phyloP scores from a whole-genome alignment of 2,113 vertebrate species.

The Tenebrosternarchus preto region DNA sequence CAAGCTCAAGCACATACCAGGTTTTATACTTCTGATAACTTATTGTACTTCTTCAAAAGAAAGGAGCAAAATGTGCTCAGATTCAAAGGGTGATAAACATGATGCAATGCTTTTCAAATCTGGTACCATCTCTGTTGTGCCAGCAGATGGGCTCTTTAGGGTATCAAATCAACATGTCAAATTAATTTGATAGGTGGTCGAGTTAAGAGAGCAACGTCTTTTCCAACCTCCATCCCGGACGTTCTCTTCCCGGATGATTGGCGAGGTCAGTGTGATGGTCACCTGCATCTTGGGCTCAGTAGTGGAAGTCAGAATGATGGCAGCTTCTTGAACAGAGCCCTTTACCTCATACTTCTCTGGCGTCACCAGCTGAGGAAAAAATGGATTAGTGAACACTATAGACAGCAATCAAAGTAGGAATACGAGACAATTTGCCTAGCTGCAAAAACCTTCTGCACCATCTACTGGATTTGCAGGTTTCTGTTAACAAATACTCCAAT shows the following conservation, averaged over 20 bases:
- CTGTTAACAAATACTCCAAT: not conserved
- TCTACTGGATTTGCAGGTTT: not conserved
- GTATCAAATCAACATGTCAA: constrained; percentile 63
- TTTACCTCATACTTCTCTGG: constrained; percentile 97
- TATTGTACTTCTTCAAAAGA: not conserved
- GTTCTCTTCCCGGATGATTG: constrained; percentile 92
- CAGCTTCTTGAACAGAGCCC: constrained; percentile 86
- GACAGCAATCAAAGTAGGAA: not conserved
- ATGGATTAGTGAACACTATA: not conserved
- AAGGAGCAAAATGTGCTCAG: not conserved
- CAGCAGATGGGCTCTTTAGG: constrained; percentile 76
- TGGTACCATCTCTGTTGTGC: constrained; percentile 59
- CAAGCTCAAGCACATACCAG: constrained; percentile 51
- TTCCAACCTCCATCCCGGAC: constrained; percentile 94
- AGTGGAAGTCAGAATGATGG: constrained; percentile 89
- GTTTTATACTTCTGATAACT: constrained; percentile 29
- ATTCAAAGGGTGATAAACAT: constrained; percentile 20
- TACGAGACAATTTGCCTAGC: too few relatives aligned
- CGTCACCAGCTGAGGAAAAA: constrained; percentile 83
- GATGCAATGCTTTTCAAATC: constrained; percentile 1
- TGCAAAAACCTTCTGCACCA: not conserved
- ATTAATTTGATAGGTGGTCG: constrained; percentile 64
- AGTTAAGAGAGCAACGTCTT: constrained; percentile 57
- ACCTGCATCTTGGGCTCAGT: constrained; percentile 98
- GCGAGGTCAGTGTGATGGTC: constrained; percentile 95